A percentile compares a stretch with the other conserved stretches of the same genome.
phyloP scores from a whole-genome alignment of 2,113 vertebrate species.

The Okapia johnstoni region DNA sequence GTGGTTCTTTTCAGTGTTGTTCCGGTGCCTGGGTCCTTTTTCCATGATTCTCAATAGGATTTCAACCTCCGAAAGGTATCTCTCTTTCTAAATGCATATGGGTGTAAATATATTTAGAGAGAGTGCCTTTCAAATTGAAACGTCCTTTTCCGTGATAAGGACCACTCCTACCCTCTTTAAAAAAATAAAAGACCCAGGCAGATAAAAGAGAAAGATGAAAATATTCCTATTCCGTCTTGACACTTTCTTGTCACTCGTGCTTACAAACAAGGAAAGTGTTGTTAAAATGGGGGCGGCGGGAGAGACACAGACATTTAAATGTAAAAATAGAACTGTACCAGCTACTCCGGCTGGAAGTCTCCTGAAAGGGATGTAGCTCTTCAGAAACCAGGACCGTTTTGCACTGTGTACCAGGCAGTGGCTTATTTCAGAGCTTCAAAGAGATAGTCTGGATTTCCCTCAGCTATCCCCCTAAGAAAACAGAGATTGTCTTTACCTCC shows the following conservation, averaged over 20 bases:
- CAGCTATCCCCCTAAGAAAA: not conserved
- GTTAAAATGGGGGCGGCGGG: not conserved
- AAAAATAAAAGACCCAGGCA: not conserved
- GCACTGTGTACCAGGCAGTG: not conserved
- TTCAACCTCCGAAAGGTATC: slow-evolving; percentile 20
- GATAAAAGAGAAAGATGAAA: slow-evolving; percentile 17
- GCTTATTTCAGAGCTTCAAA: slow-evolving; percentile 22
- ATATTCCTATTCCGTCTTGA: not conserved
- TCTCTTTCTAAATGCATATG: not conserved
- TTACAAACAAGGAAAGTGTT: slow-evolving; percentile 11
- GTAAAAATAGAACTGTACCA: slow-evolving; percentile 61
- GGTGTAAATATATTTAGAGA: not conserved
- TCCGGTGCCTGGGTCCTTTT: slow-evolving; percentile 65
- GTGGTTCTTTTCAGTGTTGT: slow-evolving; percentile 36
- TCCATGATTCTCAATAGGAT: slow-evolving; percentile 54
- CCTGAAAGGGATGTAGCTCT: slow-evolving; percentile 28
- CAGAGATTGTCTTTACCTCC: slow-evolving; percentile 3
- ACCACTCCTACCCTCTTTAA: slow-evolving; percentile 14
- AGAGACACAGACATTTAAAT: not conserved
- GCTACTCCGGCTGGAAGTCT: slow-evolving; percentile 55
- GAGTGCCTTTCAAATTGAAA: slow-evolving; percentile 28
- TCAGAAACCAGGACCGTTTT: slow-evolving; percentile 11
- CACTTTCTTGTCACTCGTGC: slow-evolving; percentile 47
- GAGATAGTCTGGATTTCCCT: slow-evolving; percentile 5
- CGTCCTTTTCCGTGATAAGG: not conserved